These are phyloP conservation scores for Ochotona curzoniae DNA, from an alignment of 2,113 vertebrate species.

Conservation along the genomic window DNA sequence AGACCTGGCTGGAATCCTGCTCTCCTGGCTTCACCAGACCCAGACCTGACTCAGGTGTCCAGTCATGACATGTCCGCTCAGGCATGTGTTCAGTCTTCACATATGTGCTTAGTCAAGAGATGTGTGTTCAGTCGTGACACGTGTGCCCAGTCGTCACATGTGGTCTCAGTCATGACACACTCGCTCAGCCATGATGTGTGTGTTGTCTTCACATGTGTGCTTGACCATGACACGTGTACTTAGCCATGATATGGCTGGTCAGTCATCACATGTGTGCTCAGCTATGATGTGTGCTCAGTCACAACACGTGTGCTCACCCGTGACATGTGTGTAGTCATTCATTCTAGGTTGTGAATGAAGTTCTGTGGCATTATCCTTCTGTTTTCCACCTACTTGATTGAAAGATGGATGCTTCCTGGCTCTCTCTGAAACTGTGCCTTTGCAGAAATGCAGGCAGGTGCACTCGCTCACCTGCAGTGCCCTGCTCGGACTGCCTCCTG, in stretches of 20 bases:
- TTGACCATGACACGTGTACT: too few relatives aligned
- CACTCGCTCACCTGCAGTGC: accelerated
- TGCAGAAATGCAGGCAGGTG: accelerated
- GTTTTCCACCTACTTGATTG: neutral
- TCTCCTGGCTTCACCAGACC: too few relatives aligned
- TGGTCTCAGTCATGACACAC: accelerated
- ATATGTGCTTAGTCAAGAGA: too few relatives aligned
- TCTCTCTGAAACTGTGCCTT: neutral
- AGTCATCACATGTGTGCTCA: too few relatives aligned
- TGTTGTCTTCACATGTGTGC: too few relatives aligned
- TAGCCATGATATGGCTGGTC: accelerated
- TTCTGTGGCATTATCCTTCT: accelerated
- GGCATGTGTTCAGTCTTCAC: too few relatives aligned
- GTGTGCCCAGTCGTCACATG: too few relatives aligned
- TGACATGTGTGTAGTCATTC: accelerated
- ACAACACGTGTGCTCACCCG: accelerated
- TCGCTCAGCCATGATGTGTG: accelerated
- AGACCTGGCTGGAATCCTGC: too few relatives aligned
- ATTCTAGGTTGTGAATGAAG: accelerated
- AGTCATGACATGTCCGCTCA: too few relatives aligned
- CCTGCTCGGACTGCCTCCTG: accelerated
- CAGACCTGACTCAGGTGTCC: too few relatives aligned
- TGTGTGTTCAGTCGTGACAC: too few relatives aligned
- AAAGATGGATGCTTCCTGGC: accelerated
- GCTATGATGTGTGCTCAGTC: too few relatives aligned